Conservation (phyloP, 2,888 invertebrate species). For the Sialis fuliginosa region DNA sequence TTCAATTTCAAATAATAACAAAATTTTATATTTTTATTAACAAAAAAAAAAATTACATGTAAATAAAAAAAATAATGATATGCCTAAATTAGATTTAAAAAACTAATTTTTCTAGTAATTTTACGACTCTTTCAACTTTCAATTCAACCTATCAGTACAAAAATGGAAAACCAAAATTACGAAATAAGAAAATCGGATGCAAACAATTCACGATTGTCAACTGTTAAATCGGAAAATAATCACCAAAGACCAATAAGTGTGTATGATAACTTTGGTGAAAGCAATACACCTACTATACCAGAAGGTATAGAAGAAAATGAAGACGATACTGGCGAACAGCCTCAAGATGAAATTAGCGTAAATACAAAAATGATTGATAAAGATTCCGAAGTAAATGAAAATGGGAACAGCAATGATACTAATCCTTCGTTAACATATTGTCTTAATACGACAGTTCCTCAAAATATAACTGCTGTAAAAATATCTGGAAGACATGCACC, state of each 20-base stretch:
- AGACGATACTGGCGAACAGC: neutral
- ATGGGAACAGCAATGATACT: constrained; percentile 7
- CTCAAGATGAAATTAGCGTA: neutral
- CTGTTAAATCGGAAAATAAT: neutral
- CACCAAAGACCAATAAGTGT: constrained; percentile 23
- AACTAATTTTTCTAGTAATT: too few species aligned
- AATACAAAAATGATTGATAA: constrained; percentile 1
- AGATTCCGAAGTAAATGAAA: constrained; percentile 8
- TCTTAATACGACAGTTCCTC: constrained; percentile 46
- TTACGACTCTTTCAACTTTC: too few species aligned
- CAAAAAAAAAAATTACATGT: too few species aligned
- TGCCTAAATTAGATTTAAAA: too few species aligned
- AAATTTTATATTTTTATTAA: too few species aligned
- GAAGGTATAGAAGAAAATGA: neutral
- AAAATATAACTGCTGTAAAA: constrained; percentile 41
- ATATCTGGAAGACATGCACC: constrained; percentile 48
- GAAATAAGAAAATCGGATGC: too few species aligned
- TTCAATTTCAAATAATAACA: too few species aligned
- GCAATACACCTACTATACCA: neutral
- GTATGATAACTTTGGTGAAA: constrained; percentile 23
- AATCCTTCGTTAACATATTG: constrained; percentile 32
- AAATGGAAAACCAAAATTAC: too few species aligned
- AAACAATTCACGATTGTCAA: too few species aligned
- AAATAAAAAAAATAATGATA: too few species aligned
- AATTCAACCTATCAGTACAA: too few species aligned